A percentile compares a stretch with the other conserved stretches of the same genome.
Evolutionary conservation across 2,113 vertebrate species (phyloP).

Genomic region (Prionailurus bengalensis): DNA sequence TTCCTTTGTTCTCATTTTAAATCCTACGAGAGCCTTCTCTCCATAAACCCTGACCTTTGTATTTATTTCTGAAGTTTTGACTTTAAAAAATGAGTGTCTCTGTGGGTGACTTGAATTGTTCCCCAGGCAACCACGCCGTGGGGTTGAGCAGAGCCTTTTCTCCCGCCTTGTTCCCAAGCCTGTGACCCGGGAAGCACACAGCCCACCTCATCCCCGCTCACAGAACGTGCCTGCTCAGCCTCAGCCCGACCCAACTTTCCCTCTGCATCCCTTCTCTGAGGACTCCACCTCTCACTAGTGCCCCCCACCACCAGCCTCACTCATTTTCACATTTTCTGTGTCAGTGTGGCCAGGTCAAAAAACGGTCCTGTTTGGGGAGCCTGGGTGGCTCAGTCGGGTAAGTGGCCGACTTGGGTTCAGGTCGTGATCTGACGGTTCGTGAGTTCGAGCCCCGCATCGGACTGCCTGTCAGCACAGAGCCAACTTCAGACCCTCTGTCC

Average conservation of each 20-base stretch:
- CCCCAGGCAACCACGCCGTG: background rate
- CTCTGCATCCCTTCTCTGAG: fast-evolving
- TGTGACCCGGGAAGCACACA: fast-evolving
- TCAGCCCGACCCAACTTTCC: fast-evolving
- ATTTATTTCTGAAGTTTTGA: background rate
- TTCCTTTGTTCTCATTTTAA: background rate
- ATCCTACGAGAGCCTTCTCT: background rate
- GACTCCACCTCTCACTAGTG: background rate
- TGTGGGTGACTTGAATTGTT: background rate
- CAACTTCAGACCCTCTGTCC: too few relatives aligned
- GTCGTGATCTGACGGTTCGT: too few relatives aligned
- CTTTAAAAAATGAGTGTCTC: background rate
- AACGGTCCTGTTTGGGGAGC: background rate
- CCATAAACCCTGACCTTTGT: background rate
- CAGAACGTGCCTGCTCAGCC: fast-evolving
- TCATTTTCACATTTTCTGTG: background rate
- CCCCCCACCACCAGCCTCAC: background rate
- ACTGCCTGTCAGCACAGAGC: too few relatives aligned
- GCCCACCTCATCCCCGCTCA: background rate
- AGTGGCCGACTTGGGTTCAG: too few relatives aligned
- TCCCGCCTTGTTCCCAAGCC: background rate
- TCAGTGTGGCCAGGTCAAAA: background rate
- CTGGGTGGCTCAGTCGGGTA: too few relatives aligned
- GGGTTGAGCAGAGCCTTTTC: background rate
- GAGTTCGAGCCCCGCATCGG: too few relatives aligned